phyloP scores from a whole-genome alignment of 2,888 invertebrate species.

The Habroteleia sp. region DNA sequence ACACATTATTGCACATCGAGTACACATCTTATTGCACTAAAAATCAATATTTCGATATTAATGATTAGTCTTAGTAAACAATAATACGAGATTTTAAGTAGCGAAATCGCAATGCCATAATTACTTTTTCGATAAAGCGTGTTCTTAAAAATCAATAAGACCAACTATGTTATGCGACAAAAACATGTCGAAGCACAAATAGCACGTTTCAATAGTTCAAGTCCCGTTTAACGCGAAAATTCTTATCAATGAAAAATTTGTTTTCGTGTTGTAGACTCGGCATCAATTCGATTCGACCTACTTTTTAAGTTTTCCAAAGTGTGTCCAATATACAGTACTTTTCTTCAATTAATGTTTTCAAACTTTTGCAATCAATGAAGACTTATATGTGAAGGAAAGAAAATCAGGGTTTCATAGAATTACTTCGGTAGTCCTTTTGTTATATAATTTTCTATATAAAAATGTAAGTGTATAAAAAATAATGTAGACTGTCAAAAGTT shows the following conservation, averaged over 20 bases:
- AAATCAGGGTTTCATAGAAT: too few relatives aligned
- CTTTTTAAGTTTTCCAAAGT: constrained; percentile 42
- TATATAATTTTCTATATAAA: too few relatives aligned
- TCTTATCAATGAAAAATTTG: constrained; percentile 47
- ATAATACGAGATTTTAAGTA: background rate
- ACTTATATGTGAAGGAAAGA: too few relatives aligned
- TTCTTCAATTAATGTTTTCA: constrained; percentile 26
- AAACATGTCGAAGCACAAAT: constrained; percentile 12
- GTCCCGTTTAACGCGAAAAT: constrained; percentile 26
- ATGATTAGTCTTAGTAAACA: background rate
- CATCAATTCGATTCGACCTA: constrained; percentile 34
- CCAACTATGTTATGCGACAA: constrained; percentile 1
- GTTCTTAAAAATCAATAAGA: constrained; percentile 1
- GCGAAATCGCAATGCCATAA: background rate
- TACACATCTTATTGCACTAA: background rate
- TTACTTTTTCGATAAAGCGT: background rate
- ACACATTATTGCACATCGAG: too few relatives aligned
- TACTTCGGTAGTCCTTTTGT: too few relatives aligned
- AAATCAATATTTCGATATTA: background rate
- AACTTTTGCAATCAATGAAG: constrained; percentile 37
- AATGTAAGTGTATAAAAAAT: too few relatives aligned
- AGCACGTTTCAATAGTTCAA: constrained; percentile 10
- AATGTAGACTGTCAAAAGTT: too few relatives aligned
- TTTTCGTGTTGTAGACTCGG: constrained; percentile 31
- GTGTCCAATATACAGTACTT: constrained; percentile 11